Evolutionary conservation across 2,113 vertebrate species (phyloP), one percentile per base, ranked within the genome.

Genomic region (Grammomys surdaster): DNA sequence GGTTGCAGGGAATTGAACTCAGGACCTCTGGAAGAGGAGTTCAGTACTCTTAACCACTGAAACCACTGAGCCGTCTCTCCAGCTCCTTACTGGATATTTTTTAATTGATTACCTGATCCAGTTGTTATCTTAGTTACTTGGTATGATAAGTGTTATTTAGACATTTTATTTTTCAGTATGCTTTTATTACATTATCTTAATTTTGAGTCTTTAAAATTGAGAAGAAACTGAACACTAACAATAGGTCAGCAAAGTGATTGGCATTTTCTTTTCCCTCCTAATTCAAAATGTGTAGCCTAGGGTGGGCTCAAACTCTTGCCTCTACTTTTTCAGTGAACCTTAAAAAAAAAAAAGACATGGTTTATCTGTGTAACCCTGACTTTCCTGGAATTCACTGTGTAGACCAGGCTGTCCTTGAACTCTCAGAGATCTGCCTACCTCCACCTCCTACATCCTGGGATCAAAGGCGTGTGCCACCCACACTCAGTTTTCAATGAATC

Each of bases 151-250:
- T 67, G 65, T 58, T 54, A 28, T 26, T 67, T 46, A 58, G 7
- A 43, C 3, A 43, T 75, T 75, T 43, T 43, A 75, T 20, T 40
- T 22, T 22, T 73, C 33, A 73, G 40, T 73, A 73, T 73, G 36
- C 8, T 73, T 43, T 75, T 75, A 75, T 75, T 75, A 43, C 5
- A 12, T 24, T 22, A 75, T 40, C 40, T 73, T n/a, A n/a, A 43
- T 40, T 75, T 75, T 75, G 40, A 75, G n/a, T 75, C 72, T 58
- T 81, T 58, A 33, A 85, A 95, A 94, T 95, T 90, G 1, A 65
- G 67, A 87, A 8, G 87, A 12, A 40, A 19, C 43, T 5, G 56
- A 43, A n/a, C 40, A 43, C 72, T 43, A 75, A 24, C 22, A 88
- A 19, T 81, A 90, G 3, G 6, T 90, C 31, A 77, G 58, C 14